Conservation (phyloP, 2,888 invertebrate genomes). For the Formica aserva region DNA sequence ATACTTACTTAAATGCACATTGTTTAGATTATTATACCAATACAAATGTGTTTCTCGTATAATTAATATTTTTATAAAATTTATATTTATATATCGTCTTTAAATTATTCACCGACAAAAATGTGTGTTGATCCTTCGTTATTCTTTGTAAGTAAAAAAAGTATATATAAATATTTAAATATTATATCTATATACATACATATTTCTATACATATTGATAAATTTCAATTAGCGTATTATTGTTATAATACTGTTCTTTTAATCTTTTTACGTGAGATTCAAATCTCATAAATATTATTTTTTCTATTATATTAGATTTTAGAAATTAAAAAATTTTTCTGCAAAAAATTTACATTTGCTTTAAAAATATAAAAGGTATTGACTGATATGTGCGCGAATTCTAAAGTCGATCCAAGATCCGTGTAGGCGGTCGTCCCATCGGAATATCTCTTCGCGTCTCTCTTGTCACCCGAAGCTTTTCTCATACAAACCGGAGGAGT, state of each 20-base stretch:
- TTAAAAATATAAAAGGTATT: slow-evolving; percentile 13
- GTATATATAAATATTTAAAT: not conserved
- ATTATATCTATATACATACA: not conserved
- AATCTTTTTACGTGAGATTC: slow-evolving; percentile 1
- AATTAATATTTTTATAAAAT: slow-evolving; percentile 34
- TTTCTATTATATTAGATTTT: not conserved
- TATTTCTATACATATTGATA: not conserved
- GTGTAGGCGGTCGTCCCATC: slow-evolving; percentile 19
- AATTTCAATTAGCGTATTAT: not conserved
- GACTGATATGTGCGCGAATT: not conserved
- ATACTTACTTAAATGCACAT: slow-evolving; percentile 18
- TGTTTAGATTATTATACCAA: slow-evolving; percentile 6
- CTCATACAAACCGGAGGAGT: slow-evolving; percentile 67
- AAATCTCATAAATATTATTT: not conserved
- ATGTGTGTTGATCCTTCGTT: not conserved
- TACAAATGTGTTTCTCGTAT: not conserved
- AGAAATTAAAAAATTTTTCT: not conserved
- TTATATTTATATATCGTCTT: not conserved
- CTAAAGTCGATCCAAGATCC: slow-evolving; percentile 8
- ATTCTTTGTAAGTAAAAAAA: not conserved
- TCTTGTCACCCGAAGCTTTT: slow-evolving; percentile 14
- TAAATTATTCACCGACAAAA: not conserved
- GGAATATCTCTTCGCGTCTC: not conserved
- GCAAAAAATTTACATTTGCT: not conserved
- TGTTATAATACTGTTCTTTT: not conserved